A percentile compares a stretch with the other conserved stretches of the same genome.
These are phyloP conservation scores for Odocoileus hemionus DNA, from an alignment of 2,113 vertebrate genomes.

Conservation along the genomic window DNA sequence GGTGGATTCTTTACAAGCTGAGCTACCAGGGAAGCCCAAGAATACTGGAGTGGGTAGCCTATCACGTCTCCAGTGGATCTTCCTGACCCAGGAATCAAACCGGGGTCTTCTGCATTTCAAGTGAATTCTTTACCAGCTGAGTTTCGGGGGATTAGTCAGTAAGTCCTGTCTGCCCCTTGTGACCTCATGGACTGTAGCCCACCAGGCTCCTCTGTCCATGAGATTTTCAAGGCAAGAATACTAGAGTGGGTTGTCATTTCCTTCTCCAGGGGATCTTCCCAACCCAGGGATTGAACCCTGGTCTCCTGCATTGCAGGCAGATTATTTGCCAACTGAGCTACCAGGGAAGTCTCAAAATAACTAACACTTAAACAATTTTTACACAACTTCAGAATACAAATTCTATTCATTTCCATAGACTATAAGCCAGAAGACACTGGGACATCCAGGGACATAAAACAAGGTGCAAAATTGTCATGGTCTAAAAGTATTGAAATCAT, in stretches of 20 bases:
- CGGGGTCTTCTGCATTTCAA: fast-evolving
- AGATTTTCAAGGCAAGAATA: not conserved
- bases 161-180: not conserved
- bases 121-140: not conserved
- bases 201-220: not conserved
- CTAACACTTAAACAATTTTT: not conserved
- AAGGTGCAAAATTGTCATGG: not conserved
- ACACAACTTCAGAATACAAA: not conserved
- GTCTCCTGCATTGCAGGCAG: not conserved
- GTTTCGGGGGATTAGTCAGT: not conserved
- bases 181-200: not conserved
- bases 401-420: not conserved
- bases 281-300: not conserved
- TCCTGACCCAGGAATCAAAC: not conserved
- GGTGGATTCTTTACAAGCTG: not conserved
- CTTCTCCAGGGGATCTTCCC: not conserved
- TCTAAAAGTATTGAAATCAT: not conserved
- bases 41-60: not conserved
- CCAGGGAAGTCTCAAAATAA: not conserved
- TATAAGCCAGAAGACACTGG: not conserved
- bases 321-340: not conserved
- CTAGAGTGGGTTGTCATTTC: not conserved
- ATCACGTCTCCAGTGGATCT: not conserved
- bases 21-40: not conserved
- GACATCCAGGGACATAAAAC: not conserved